These are phyloP conservation scores for Beaufortia kweichowensis DNA, from an alignment of 2,113 vertebrate genomes.

Conservation along the genomic window DNA sequence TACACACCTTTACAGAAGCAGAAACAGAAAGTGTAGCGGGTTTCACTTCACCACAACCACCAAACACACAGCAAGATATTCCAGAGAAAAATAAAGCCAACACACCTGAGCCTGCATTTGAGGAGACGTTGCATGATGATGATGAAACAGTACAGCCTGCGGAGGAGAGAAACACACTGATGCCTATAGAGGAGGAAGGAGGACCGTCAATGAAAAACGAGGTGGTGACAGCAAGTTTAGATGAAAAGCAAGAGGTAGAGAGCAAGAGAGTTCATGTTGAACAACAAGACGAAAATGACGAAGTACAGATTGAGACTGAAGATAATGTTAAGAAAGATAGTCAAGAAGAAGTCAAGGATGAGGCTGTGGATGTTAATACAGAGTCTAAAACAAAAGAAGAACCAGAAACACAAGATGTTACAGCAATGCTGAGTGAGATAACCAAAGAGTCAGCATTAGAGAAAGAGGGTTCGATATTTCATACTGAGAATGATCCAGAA, in stretches of 20 bases:
- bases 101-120: slow-evolving; percentile 13
- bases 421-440: slow-evolving; percentile 6
- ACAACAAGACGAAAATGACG: slow-evolving; percentile 36
- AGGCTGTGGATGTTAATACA: slow-evolving; percentile 19
- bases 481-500: slow-evolving; percentile 56
- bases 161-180: slow-evolving; percentile 31
- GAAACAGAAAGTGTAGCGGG: slow-evolving; percentile 32
- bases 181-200: slow-evolving; percentile 19
- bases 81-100: slow-evolving; percentile 46
- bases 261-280: background rate
- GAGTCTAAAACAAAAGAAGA: slow-evolving; percentile 55
- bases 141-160: background rate
- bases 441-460: slow-evolving; percentile 44
- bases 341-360: slow-evolving; percentile 1
- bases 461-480: slow-evolving; percentile 32
- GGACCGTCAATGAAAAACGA: background rate
- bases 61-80: slow-evolving; percentile 24
- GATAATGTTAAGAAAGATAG: background rate
- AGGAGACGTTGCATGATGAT: background rate
- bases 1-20: slow-evolving; percentile 56
- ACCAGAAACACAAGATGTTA: slow-evolving; percentile 22
- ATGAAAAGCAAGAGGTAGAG: slow-evolving; percentile 28
- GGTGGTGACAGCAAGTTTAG: background rate
- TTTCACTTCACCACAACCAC: slow-evolving; percentile 41
- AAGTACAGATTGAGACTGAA: background rate